Conservation (phyloP, 2,797 vertebrate genomes). For the Ctenochaetus hawaiiensis region DNA sequence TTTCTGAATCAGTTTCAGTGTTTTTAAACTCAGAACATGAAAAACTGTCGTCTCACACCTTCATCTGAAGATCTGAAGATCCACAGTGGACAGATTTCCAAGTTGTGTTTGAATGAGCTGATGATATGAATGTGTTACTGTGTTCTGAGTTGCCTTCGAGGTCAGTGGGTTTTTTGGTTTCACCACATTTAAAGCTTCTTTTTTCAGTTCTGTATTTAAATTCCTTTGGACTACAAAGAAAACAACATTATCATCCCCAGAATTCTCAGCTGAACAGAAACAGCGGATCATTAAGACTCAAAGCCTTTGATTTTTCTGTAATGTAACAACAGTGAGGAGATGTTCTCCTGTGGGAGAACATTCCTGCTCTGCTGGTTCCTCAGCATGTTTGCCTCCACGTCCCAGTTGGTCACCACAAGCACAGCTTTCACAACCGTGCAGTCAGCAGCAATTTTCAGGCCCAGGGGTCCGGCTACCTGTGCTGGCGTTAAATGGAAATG, state of each 20-base stretch:
- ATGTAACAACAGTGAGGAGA: neutral
- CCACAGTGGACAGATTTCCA: neutral
- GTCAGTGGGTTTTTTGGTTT: too few relatives aligned
- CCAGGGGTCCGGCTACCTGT: constrained; percentile 28
- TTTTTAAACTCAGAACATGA: too few relatives aligned
- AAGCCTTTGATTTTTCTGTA: neutral
- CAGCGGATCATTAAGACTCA: neutral
- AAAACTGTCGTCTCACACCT: too few relatives aligned
- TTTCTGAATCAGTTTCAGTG: too few relatives aligned
- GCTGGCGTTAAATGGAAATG: constrained; percentile 43
- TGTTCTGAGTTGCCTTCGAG: neutral
- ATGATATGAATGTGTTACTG: neutral
- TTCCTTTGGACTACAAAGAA: neutral
- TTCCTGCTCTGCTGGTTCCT: constrained; percentile 3
- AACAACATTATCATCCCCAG: neutral
- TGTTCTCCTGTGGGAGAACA: neutral
- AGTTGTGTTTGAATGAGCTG: neutral
- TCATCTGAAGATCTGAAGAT: neutral
- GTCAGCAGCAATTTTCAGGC: constrained; percentile 42
- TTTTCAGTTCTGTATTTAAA: neutral
- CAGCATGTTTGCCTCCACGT: neutral
- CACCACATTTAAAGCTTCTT: too few relatives aligned
- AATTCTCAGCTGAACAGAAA: neutral
- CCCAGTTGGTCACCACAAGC: constrained; percentile 15
- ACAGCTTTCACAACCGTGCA: constrained; percentile 1